phyloP scores from a whole-genome alignment of 92 coral and sea anemone genomes.

The Siderastrea radians region DNA sequence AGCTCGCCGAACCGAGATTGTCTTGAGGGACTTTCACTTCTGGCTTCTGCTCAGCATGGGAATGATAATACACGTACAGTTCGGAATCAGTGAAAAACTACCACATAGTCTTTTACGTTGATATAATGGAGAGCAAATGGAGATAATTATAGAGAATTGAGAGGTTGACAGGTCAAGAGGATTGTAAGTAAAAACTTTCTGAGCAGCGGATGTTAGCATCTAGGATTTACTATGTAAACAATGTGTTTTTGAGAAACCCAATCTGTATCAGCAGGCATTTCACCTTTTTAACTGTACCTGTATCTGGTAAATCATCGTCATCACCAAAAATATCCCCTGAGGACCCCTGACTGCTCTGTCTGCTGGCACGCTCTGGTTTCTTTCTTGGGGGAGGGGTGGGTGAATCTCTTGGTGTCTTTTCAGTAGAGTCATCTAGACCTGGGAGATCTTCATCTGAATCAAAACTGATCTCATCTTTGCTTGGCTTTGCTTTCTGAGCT shows the following conservation, averaged over 20 bases:
- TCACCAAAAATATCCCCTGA: conserved; percentile 87
- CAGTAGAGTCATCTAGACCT: conserved; percentile 74
- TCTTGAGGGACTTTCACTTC: conserved; percentile 51
- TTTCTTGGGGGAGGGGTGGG: conserved; percentile 50
- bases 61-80: neutral
- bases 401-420: conserved; percentile 51
- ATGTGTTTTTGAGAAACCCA: too few species aligned
- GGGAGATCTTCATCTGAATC: conserved; percentile 95
- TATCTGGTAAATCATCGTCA: conserved; percentile 87
- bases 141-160: too few species aligned
- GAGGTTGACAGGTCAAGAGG: too few species aligned
- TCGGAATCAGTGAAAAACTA: neutral
- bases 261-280: too few species aligned
- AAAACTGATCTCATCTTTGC: conserved; percentile 82
- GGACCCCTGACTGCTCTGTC: conserved; percentile 9
- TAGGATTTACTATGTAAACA: too few species aligned
- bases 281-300: conserved; percentile 14
- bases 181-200: too few species aligned
- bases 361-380: conserved; percentile 11
- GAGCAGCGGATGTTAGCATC: too few species aligned
- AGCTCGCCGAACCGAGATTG: conserved; percentile 82
- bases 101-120: too few species aligned
- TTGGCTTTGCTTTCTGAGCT: conserved; percentile 42
- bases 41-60: conserved; percentile 11
- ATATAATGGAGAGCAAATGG: too few species aligned